Evolutionary conservation across 2,797 vertebrate species (phyloP), one percentile per base, ranked within the genome.

Genomic region (Lagocephalus sceleratus): DNA sequence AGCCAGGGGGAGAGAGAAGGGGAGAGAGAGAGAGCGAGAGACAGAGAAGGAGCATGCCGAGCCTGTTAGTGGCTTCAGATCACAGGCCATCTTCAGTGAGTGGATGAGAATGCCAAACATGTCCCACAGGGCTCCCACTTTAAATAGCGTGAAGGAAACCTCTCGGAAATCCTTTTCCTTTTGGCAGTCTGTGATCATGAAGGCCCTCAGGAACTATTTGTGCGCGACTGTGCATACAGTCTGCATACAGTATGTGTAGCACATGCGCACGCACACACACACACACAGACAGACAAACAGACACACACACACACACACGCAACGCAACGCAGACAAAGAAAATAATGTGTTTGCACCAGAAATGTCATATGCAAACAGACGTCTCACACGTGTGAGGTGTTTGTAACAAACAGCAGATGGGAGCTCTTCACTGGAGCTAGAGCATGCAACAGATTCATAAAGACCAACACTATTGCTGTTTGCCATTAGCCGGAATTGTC

Each of bases 41-140:
- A 63, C 49, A 29, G 68, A 75, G 78, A 65, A 38, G 20, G 55
- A 68, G 75, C 74, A 71, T 20, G 79, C 65, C 25, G 73, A 85
- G 85, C 69, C 83, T 76, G 82, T 87, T 87, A 86, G 83, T 83
- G 82, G 81, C 85, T 86, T 73, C 69, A 82, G 85, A 89, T 90
- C 86, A 87, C 80, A 89, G 83, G 82, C 80, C 82, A 83, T 87
- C 82, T 80, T 83, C 76, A 84, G 82, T 83, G 85, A 87, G 82
- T 79, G 83, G 84, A 88, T 80, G 81, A 85, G 87, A 89, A 84
- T 85, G 85, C 85, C 88, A 84, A 88, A 85, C 85, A 81, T 68
- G 73, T 89, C 86, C 85, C 87, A 81, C 66, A 76, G 85, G 89
- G 80, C 74, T 79, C 66, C 68, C 79, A 77, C 79, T 84, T 84